Conservation (phyloP, 2,888 invertebrate genomes). For the Miltochrista miniata region DNA sequence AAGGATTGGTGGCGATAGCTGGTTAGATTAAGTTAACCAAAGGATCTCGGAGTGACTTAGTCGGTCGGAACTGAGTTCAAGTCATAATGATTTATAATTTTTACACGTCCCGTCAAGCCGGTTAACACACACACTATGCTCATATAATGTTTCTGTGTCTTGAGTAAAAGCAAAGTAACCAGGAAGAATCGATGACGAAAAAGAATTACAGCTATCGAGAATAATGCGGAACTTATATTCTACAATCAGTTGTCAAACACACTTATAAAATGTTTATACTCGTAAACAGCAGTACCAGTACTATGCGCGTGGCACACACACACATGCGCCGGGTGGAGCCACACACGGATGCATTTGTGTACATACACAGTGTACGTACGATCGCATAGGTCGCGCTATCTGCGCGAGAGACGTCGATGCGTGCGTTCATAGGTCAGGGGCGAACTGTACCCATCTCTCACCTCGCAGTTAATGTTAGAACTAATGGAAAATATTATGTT, state of each 20-base stretch:
- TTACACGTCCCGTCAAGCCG: no score
- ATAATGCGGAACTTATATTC: constrained; percentile 1
- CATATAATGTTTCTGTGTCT: no score
- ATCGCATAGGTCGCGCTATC: constrained; percentile 47
- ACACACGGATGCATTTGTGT: constrained; percentile 5
- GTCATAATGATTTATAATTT: no score
- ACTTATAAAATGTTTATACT: constrained; percentile 9
- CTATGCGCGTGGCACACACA: constrained; percentile 14
- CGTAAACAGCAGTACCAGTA: constrained; percentile 3
- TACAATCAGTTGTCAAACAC: constrained; percentile 4
- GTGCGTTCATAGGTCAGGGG: constrained; percentile 45
- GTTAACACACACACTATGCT: no score
- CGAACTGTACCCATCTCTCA: constrained; percentile 23
- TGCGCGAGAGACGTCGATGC: constrained; percentile 29
- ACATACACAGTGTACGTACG: constrained; percentile 3
- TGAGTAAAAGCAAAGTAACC: no score
- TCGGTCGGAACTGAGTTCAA: no score
- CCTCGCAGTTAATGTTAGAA: constrained; percentile 4
- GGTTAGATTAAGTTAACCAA: no score
- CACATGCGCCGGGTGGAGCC: constrained; percentile 2
- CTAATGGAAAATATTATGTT: not conserved
- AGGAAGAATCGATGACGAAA: no score
- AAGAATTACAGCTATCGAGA: no score
- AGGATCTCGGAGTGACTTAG: no score
- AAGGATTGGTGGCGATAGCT: no score